phyloP scores from a whole-genome alignment of 2,113 vertebrate species.

The Malurus cyaneus region DNA sequence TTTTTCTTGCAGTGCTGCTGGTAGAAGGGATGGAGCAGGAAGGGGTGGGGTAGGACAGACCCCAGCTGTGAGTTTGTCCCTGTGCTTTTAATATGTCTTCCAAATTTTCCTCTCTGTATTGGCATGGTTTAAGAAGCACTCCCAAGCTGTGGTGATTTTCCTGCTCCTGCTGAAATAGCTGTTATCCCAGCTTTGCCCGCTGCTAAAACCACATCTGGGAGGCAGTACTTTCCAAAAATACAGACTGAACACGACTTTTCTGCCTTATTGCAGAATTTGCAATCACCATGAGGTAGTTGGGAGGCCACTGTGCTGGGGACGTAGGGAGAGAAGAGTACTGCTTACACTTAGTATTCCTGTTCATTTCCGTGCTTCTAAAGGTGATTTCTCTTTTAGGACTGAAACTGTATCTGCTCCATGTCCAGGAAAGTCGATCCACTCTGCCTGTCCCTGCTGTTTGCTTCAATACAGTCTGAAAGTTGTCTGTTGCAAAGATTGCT shows the following conservation, averaged over 20 bases:
- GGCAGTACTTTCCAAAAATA: background rate
- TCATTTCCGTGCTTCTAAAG: background rate
- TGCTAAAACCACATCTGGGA: background rate
- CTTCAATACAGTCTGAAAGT: background rate
- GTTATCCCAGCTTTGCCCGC: background rate
- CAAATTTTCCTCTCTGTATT: background rate
- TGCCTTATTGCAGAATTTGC: background rate
- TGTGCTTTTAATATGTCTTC: background rate
- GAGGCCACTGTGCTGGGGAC: background rate
- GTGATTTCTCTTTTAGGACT: background rate
- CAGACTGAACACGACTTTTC: background rate
- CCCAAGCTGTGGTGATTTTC: background rate
- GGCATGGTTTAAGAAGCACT: background rate
- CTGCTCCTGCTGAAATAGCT: background rate
- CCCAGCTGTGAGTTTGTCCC: background rate
- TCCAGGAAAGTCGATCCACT: rapidly evolving
- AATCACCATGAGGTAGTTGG: rapidly evolving
- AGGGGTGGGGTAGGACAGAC: background rate
- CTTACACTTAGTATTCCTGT: background rate
- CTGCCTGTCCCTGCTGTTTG: rapidly evolving
- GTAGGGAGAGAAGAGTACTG: background rate
- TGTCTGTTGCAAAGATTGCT: background rate
- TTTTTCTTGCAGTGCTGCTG: background rate
- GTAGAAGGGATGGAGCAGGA: background rate
- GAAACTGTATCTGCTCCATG: background rate